phyloP scores from a whole-genome alignment of 2,797 vertebrate species.

The Fratercula arctica region DNA sequence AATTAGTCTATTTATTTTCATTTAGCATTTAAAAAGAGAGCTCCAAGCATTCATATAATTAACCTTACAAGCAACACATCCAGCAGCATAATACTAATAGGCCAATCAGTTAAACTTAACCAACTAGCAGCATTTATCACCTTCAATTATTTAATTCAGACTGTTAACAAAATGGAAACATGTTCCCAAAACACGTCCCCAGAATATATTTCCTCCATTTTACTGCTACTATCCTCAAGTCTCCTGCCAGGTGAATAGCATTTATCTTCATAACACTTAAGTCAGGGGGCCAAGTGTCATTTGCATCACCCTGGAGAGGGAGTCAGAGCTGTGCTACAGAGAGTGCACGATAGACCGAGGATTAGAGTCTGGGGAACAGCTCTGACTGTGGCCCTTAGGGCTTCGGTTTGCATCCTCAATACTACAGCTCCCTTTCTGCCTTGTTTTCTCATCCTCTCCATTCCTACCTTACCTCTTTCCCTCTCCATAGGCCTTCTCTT shows the following conservation, averaged over 20 bases:
- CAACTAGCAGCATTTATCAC: background rate
- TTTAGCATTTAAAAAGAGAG: slow-evolving; percentile 23
- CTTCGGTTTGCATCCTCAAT: background rate
- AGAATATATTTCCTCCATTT: background rate
- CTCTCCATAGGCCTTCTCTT: background rate
- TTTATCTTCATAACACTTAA: background rate
- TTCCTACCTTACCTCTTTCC: background rate
- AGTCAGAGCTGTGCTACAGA: background rate
- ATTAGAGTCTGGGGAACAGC: background rate
- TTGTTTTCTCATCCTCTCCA: background rate
- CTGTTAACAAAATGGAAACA: background rate
- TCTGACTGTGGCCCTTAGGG: background rate
- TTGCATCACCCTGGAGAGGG: background rate
- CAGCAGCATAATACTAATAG: slow-evolving; percentile 18
- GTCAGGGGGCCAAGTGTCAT: background rate
- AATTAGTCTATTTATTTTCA: slow-evolving; percentile 27
- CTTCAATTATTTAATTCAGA: slow-evolving; percentile 4
- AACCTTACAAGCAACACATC: slow-evolving; percentile 5
- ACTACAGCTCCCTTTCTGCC: background rate
- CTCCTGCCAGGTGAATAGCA: background rate
- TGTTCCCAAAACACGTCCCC: background rate
- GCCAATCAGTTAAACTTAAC: background rate
- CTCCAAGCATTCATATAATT: background rate
- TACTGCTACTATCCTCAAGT: background rate
- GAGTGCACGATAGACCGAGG: background rate